These are phyloP conservation scores for Drosophila rufa DNA, from an alignment of 1,140 invertebrate genomes.

Conservation along the genomic window DNA sequence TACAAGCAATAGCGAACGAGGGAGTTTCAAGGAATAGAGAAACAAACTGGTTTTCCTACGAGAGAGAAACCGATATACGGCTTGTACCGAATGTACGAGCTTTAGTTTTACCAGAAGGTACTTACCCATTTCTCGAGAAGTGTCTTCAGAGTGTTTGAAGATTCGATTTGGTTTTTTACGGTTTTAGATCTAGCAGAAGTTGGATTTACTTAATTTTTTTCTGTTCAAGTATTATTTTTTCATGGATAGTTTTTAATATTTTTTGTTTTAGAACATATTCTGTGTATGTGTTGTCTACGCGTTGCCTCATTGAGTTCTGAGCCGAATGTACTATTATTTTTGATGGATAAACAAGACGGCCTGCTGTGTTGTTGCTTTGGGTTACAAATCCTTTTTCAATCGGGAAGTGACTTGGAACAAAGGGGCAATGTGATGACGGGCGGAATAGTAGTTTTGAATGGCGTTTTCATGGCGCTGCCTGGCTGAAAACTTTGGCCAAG, in stretches of 20 bases:
- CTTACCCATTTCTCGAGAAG: too few relatives aligned
- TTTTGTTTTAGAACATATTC: background rate
- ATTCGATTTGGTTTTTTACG: too few relatives aligned
- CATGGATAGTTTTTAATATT: background rate
- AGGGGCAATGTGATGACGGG: constrained; percentile 12
- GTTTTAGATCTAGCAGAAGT: background rate
- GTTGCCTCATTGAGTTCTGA: constrained; percentile 15
- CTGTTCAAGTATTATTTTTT: background rate
- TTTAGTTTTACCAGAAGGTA: too few relatives aligned
- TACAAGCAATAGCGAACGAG: too few relatives aligned
- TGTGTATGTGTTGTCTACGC: constrained; percentile 19
- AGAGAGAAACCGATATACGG: too few relatives aligned
- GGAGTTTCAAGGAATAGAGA: too few relatives aligned
- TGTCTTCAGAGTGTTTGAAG: background rate
- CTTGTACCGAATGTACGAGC: too few relatives aligned
- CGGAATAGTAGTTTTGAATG: constrained; percentile 17
- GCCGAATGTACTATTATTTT: constrained; percentile 15
- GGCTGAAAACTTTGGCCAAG: constrained; percentile 35
- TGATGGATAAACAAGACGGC: constrained; percentile 4
- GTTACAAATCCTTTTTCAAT: constrained; percentile 33
- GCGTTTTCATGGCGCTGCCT: constrained; percentile 38
- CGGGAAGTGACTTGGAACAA: constrained; percentile 29
- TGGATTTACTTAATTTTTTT: too few relatives aligned
- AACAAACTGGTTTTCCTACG: too few relatives aligned
- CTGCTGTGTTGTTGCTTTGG: constrained; percentile 46